Evolutionary conservation across 2,797 vertebrate genomes (phyloP).

Genomic region (Scolopax bukidnonensis): DNA sequence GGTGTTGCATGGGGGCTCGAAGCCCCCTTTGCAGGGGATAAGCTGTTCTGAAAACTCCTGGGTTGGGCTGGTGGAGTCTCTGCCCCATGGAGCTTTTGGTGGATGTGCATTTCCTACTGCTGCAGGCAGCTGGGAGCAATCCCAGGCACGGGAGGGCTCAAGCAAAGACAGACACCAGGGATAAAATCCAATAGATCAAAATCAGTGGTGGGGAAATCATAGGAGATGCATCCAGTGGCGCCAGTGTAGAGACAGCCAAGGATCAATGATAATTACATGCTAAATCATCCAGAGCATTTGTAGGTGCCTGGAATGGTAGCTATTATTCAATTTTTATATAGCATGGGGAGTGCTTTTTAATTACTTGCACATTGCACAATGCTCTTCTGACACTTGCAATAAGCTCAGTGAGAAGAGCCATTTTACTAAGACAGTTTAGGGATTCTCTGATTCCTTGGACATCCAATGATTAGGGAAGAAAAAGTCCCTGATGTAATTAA

Average conservation of each 20-base stretch:
- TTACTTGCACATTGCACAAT: conserved; percentile 38
- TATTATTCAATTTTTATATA: conserved; percentile 19
- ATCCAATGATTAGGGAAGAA: neutral
- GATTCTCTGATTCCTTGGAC: neutral
- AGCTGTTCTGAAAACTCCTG: neutral
- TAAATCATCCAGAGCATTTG: conserved; percentile 16
- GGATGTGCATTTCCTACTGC: neutral
- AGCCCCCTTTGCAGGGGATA: neutral
- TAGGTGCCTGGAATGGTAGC: conserved; percentile 18
- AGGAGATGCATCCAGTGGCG: neutral
- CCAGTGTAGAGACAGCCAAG: neutral
- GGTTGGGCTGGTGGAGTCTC: neutral
- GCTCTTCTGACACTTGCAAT: neutral
- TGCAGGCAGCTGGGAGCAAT: neutral
- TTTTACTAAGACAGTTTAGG: neutral
- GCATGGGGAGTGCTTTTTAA: neutral
- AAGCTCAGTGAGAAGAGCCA: neutral
- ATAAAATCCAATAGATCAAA: neutral
- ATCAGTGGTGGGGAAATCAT: neutral
- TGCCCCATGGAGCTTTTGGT: neutral
- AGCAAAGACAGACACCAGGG: neutral
- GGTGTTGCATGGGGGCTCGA: neutral
- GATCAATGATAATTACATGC: conserved; percentile 43
- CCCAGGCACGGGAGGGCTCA: neutral
- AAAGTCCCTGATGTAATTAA: neutral